Base-by-base conservation (phyloP, 2,888 invertebrate species). In the Drosophila lutescens region DNA sequence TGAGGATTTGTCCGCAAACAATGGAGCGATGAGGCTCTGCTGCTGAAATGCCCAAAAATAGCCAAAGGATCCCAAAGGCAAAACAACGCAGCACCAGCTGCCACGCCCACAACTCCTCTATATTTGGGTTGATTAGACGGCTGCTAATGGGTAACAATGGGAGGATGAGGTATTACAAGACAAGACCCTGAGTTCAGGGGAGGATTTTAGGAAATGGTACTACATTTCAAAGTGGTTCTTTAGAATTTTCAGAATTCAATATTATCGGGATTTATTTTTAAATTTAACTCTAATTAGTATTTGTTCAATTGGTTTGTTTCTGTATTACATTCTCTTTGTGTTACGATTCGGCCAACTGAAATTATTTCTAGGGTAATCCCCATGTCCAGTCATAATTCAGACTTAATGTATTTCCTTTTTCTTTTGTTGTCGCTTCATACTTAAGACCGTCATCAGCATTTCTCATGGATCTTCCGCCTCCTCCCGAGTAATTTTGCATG, bases 391-490 rank as follows among this genome's bases (percentile, higher is more conserved):
- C 8, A 10, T 0, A 10, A 10, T 53, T 36, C 1, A 9, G 15
- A 13, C 30, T 30, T 51, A 34, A 62, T 61, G 40, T 44, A 50
- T 57, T 54, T 36, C 36, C 23, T 57, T 58, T 34, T 47, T 54
- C 60, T 53, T 67, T 66, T 71, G 56, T 53, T 68, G 44, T 60
- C 41, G 50, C 55, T 63, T 15, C 30, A 26, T 63, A 63, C 79
- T 82, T 80, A 77, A 85, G 77, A 82, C 74, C 82, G 63, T 82
- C 80, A 83, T 85, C 86, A 80, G 74, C 80, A 74, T 80, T 82
- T 79, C 75, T 62, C 63, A 70, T 78, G 69, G 50, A 62, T 57
- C 36, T 51, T 46, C 30, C 53, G 43, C 57, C 26, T 20, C 26
- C 59, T 40, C 17, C 32, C 3, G 7, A 34, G 38, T 38, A 57